phyloP scores from a whole-genome alignment of 2,797 vertebrate genomes.

The Chloroceryle inda region DNA sequence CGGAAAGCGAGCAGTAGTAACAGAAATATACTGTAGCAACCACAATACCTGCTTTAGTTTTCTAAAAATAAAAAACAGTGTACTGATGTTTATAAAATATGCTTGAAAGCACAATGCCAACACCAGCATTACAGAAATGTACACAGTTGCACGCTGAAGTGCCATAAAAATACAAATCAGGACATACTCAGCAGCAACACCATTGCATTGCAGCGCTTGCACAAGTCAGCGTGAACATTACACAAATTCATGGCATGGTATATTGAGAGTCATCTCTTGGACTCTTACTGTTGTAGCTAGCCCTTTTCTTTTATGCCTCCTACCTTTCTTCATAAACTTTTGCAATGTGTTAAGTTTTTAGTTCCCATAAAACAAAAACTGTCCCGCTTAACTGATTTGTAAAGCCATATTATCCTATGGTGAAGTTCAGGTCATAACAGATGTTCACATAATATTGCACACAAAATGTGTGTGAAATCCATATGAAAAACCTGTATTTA shows the following conservation, averaged over 20 bases:
- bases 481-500: not conserved
- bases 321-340: conserved; percentile 10
- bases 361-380: not conserved
- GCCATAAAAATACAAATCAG: conserved; percentile 5
- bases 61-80: not conserved
- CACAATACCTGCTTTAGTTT: not conserved
- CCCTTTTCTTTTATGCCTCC: not conserved
- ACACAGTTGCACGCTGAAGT: not conserved
- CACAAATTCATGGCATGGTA: not conserved
- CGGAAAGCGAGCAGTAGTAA: not conserved
- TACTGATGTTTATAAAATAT: not conserved
- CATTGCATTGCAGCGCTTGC: not conserved
- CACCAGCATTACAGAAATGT: not conserved
- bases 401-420: not conserved
- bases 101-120: not conserved
- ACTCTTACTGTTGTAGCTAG: not conserved
- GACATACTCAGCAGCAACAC: not conserved
- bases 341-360: not conserved
- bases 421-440: conserved; percentile 3
- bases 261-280: not conserved
- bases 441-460: not conserved
- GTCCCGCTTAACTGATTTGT: not conserved
- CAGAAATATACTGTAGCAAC: not conserved
- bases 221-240: conserved; percentile 1
- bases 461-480: not conserved